Evolutionary conservation across 2,888 invertebrate genomes (phyloP), one percentile per base, ranked within the genome.

Genomic region (Automeris io): DNA sequence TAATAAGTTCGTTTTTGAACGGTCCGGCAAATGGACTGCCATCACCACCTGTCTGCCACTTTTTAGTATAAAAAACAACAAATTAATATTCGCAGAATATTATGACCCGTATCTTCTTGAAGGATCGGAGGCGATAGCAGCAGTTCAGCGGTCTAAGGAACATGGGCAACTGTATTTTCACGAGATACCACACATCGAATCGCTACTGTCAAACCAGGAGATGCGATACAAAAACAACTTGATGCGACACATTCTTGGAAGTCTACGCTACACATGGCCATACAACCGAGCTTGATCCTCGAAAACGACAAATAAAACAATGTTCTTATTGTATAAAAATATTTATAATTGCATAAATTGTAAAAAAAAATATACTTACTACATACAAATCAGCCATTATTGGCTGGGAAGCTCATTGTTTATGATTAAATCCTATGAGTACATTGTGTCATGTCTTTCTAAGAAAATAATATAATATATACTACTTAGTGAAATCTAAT

Each of bases 141-240:
- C 90, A 2, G 88, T 90, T 2, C 70, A 68, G 33, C 82, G 83
- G 47, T 71, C 91, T 5, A 88, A 87, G 39, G 74, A 79, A 3
- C 89, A 87, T 41, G 90, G 89, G 7, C 79, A 87, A 48, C 75
- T 90, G 5, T 92, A 90, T 68, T 92, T 89, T 67, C 85, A 89
- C 38, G 89, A 92, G 35, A 88, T 90, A 47, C 91, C 92, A 0
- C 92, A 92, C 61, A 86, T 88, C 18, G 73, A 88, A 47, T 89
- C 91, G 0, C 58, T 92, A 3, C 67, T 91, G 6, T 80, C 80
- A 23, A 89, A 91, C 61, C 91, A 92, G 49, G 81, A 90, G 40
- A 70, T 88, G 13, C 74, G 92, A 40, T 65, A 77, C 37, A 62
- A 74, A 26, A 92, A 92, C 60, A 88, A 90, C 11, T 74, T 92